A percentile compares a stretch with the other conserved stretches of the same genome.
These are phyloP conservation scores for Melipona beecheii DNA, from an alignment of 2,888 invertebrate species.

Conservation along the genomic window DNA sequence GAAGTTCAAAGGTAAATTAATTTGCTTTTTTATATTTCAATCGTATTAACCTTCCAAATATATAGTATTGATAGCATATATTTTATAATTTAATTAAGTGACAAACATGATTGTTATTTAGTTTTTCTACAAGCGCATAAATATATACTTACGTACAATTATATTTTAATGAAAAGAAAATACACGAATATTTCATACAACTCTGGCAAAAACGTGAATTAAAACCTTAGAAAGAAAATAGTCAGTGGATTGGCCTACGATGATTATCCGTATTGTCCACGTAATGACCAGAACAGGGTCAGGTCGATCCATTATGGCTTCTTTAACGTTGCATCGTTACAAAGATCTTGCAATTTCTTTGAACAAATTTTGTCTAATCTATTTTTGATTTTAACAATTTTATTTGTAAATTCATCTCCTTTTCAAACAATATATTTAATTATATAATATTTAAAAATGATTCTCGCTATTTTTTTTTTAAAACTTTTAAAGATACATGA, in stretches of 20 bases:
- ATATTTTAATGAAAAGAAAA: neutral
- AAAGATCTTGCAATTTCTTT: conserved; percentile 40
- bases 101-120: neutral
- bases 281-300: conserved; percentile 79
- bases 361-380: conserved; percentile 6
- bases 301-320: conserved; percentile 74
- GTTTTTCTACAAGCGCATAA: neutral
- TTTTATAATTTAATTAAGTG: neutral
- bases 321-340: conserved; percentile 68
- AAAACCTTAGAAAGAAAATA: conserved; percentile 76
- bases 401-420: neutral
- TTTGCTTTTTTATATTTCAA: neutral
- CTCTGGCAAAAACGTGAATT: conserved; percentile 58
- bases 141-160: neutral
- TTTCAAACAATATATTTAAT: too few species aligned
- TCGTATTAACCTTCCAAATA: neutral
- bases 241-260: conserved; percentile 63
- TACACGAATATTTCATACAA: conserved; percentile 5
- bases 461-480: too few species aligned
- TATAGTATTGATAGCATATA: neutral
- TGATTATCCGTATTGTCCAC: conserved; percentile 74
- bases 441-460: neutral
- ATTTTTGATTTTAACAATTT: neutral
- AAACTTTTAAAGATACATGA: neutral
- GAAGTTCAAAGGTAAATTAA: conserved; percentile 57